Evolutionary conservation across 2,888 invertebrate species (phyloP).

Genomic region (Petrophora chlorosata): DNA sequence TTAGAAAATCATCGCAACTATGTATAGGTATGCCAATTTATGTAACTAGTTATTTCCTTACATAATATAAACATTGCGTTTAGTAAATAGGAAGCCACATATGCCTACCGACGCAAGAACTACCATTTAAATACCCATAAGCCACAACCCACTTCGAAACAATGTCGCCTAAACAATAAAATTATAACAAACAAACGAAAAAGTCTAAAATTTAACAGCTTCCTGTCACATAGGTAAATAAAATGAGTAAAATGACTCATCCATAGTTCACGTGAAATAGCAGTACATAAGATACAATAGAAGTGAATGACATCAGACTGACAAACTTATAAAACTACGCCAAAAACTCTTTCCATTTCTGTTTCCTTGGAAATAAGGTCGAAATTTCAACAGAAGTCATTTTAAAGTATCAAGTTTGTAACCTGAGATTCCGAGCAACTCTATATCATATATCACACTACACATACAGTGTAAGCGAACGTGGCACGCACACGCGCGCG

Average conservation of each 20-base stretch:
- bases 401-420: constrained; percentile 22
- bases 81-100: constrained; percentile 31
- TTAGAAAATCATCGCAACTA: too few species aligned
- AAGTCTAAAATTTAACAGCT: constrained; percentile 53
- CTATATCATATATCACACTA: constrained; percentile 37
- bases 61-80: constrained; percentile 10
- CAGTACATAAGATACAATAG: constrained; percentile 42
- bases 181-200: constrained; percentile 49
- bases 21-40: too few species aligned
- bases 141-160: constrained; percentile 38
- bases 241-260: constrained; percentile 45
- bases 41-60: not conserved
- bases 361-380: constrained; percentile 38
- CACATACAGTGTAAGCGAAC: constrained; percentile 11
- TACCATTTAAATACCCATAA: constrained; percentile 39
- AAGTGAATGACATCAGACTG: constrained; percentile 56
- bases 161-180: constrained; percentile 50
- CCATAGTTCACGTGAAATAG: constrained; percentile 65
- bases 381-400: constrained; percentile 34
- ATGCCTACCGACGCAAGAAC: constrained; percentile 40
- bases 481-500: constrained; percentile 25
- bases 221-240: constrained; percentile 57
- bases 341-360: constrained; percentile 11
- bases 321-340: constrained; percentile 30
- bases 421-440: constrained; percentile 37